Conservation (phyloP, 2,888 invertebrate genomes). For the Myopa tessellatipennis region DNA sequence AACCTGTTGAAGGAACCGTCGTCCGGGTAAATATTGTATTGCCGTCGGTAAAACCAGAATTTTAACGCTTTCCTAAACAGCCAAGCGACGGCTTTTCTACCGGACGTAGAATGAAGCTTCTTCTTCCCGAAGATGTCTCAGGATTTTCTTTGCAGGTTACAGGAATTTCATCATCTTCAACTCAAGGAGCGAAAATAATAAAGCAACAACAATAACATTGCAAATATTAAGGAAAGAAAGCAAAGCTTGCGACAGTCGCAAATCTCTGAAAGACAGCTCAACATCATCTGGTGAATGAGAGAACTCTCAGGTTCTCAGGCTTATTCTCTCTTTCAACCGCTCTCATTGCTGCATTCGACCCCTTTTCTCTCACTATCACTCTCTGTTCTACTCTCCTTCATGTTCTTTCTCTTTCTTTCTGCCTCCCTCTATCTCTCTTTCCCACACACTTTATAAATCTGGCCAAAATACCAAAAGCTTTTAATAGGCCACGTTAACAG, state of each 20-base stretch:
- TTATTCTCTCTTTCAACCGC: not conserved
- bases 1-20: too few species aligned
- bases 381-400: not conserved
- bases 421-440: not conserved
- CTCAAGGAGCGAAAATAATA: not conserved
- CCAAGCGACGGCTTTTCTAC: not conserved
- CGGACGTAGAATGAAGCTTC: too few species aligned
- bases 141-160: not conserved
- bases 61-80: not conserved
- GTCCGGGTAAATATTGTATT: too few species aligned
- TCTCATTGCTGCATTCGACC: not conserved
- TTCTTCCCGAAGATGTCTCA: not conserved
- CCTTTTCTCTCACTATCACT: too few species aligned
- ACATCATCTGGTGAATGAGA: not conserved
- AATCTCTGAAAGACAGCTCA: not conserved
- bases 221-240: not conserved
- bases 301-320: not conserved
- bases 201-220: not conserved
- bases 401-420: not conserved
- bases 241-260: not conserved
- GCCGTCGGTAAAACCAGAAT: not conserved
- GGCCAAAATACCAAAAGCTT: slow-evolving; percentile 19
- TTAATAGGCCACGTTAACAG: slow-evolving; percentile 29
- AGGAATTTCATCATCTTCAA: too few species aligned
- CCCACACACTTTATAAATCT: not conserved